phyloP scores from a whole-genome alignment of 2,888 invertebrate genomes.

The Prenolepis imparis region DNA sequence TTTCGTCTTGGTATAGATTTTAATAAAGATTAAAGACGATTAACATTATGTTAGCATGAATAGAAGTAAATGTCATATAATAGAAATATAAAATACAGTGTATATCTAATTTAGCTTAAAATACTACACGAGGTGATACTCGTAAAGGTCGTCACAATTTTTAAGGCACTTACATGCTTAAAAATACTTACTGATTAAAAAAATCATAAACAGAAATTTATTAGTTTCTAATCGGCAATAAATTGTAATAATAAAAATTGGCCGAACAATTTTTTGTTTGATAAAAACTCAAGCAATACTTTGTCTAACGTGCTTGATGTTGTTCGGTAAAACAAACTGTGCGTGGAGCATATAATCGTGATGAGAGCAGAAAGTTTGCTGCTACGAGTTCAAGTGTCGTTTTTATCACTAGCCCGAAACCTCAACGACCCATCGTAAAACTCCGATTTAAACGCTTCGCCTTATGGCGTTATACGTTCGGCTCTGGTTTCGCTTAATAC shows the following conservation, averaged over 20 bases:
- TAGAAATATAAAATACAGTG: not conserved
- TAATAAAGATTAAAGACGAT: not conserved
- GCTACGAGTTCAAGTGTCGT: constrained; percentile 57
- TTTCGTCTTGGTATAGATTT: not conserved
- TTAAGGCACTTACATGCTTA: too few species aligned
- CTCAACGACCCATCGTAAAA: constrained; percentile 71
- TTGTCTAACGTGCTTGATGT: not conserved
- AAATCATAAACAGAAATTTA: too few species aligned
- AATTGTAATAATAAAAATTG: too few species aligned
- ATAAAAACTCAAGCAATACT: not conserved
- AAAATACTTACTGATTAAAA: too few species aligned
- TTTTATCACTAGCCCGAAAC: constrained; percentile 69
- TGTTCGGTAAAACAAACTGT: constrained; percentile 1
- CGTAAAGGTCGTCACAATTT: too few species aligned
- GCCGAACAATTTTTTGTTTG: too few species aligned
- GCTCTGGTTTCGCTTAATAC: constrained; percentile 49
- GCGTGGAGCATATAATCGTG: constrained; percentile 1
- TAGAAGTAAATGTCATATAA: not conserved
- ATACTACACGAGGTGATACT: too few species aligned
- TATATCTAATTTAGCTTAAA: not conserved
- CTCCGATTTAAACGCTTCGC: constrained; percentile 66
- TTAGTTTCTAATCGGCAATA: too few species aligned
- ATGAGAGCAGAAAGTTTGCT: constrained; percentile 22
- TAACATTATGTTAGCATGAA: not conserved
- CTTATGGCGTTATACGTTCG: constrained; percentile 51